These are phyloP conservation scores for Lutjanus campechanus DNA, from an alignment of 2,797 vertebrate species.

Conservation along the genomic window DNA sequence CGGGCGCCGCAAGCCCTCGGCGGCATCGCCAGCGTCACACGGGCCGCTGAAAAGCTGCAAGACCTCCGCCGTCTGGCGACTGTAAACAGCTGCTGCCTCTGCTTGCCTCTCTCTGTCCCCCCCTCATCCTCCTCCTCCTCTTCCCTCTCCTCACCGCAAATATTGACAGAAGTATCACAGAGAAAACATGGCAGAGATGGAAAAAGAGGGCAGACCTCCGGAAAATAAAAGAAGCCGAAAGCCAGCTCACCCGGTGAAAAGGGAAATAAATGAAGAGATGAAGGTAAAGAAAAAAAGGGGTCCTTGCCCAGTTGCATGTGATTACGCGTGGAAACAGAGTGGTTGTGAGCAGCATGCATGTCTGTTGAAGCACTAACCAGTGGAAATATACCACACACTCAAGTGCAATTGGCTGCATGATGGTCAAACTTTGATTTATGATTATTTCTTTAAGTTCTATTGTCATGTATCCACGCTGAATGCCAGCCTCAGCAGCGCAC, in stretches of 20 bases:
- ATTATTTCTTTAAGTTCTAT: constrained; percentile 62
- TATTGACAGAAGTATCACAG: constrained; percentile 93
- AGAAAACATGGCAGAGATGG: constrained; percentile 99
- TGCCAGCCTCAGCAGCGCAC: constrained; percentile 54
- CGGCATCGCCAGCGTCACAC: constrained; percentile 83
- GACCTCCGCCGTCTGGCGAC: constrained; percentile 81
- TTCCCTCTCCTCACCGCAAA: constrained; percentile 82
- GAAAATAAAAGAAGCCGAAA: constrained; percentile 99
- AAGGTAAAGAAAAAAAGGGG: constrained; percentile 88
- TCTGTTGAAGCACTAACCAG: constrained; percentile 82
- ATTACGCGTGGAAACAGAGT: constrained; percentile 79
- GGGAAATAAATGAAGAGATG: constrained; percentile 99
- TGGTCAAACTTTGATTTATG: constrained; percentile 82
- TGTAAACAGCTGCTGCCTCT: constrained; percentile 76
- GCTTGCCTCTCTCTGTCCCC: constrained; percentile 50
- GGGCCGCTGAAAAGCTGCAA: constrained; percentile 79
- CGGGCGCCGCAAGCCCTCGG: constrained; percentile 86
- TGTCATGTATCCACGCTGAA: constrained; percentile 49
- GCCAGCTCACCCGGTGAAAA: constrained; percentile 97
- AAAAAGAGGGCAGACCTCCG: constrained; percentile 99
- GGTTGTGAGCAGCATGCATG: constrained; percentile 84
- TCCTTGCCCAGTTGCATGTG: constrained; percentile 73
- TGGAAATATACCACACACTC: constrained; percentile 80
- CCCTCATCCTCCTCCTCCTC: constrained; percentile 52
- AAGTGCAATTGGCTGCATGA: constrained; percentile 78